Conservation (phyloP, 2,888 invertebrate species). For the Fissipunctia ypsillon region DNA sequence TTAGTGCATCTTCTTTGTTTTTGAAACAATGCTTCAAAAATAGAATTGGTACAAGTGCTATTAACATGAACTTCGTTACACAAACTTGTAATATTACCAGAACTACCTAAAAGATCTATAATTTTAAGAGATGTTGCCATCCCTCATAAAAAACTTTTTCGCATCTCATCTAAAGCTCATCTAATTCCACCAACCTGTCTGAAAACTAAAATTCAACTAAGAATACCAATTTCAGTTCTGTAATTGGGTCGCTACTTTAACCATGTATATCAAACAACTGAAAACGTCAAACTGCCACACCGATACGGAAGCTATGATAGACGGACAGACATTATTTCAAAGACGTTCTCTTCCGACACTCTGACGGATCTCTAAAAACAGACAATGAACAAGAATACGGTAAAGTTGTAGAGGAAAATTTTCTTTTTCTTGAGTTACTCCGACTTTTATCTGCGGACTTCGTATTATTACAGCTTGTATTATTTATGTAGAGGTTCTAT, state of each 20-base stretch:
- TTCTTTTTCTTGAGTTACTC: constrained; percentile 46
- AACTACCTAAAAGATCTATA: too few species aligned
- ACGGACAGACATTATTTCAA: constrained; percentile 3
- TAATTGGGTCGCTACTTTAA: constrained; percentile 26
- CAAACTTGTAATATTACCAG: neutral
- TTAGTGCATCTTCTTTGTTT: neutral
- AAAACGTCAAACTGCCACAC: constrained; percentile 29
- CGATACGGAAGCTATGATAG: constrained; percentile 15
- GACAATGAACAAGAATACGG: constrained; percentile 52
- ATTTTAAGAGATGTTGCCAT: neutral
- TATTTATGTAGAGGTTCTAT: constrained; percentile 37
- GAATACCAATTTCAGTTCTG: constrained; percentile 17
- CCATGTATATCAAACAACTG: constrained; percentile 14
- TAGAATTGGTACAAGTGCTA: neutral
- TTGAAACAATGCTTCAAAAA: neutral
- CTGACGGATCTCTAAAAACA: constrained; percentile 51
- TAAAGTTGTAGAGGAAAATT: constrained; percentile 53
- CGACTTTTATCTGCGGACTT: constrained; percentile 39
- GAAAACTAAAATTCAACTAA: constrained; percentile 14
- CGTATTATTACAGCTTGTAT: constrained; percentile 17
- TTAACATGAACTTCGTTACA: too few species aligned
- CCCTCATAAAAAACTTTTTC: neutral
- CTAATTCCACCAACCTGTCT: neutral
- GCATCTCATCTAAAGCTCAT: neutral
- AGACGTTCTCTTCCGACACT: constrained; percentile 4